Base-by-base conservation (phyloP, 2,113 vertebrate species). In the Brienomyrus longianalis region DNA sequence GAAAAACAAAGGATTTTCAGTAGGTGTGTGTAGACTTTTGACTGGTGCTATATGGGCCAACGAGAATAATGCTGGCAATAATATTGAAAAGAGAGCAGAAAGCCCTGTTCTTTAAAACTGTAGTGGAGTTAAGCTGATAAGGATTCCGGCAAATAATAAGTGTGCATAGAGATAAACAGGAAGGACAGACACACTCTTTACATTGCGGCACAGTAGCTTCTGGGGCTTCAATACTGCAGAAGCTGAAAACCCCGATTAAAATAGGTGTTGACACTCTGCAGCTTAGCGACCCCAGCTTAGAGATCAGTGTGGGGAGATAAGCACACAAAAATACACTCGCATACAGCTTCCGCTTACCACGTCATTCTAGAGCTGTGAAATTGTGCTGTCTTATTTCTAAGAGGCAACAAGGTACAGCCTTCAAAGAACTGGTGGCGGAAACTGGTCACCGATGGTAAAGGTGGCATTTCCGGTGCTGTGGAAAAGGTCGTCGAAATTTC, bases 141-240 rank as follows among this genome's bases (percentile, higher is more conserved):
- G 27, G 52, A 77, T 92, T 94, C 88, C 83, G 7, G 87, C 51
- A 90, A 93, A 94, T 93, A 94, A 52, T 84, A 86, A 48, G 77
- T 86, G 39, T 27, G 3, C 87, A 85, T 89, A 89, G 91, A 90
- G 48, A 92, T 88, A 96, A 95, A 95, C 94, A 95, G 95, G 94
- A 95, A 94, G 93, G 86, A 31, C 17, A 80, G 84, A 31, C 48
- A 31, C 66, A 48, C 62, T 88, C 89, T 27, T 86, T 90, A 91
- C 45, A 88, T 90, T 88, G 91, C 9, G 84, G 52, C 35, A 83
- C 10, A 27, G 62, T 11, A 66, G 9, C n/a, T 13, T 27, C 62
- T 70, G 47, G 17, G 31, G 70, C 86, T 54, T 85, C 45, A 31
- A 6, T 74, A 70, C 56, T 27, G 43, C 23, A 74, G 77, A 43